Percentiles rank a stretch among this genome's conserved stretches.
Evolutionary conservation across 2,113 vertebrate species (phyloP).

Genomic region (Butastur rufipennis): DNA sequence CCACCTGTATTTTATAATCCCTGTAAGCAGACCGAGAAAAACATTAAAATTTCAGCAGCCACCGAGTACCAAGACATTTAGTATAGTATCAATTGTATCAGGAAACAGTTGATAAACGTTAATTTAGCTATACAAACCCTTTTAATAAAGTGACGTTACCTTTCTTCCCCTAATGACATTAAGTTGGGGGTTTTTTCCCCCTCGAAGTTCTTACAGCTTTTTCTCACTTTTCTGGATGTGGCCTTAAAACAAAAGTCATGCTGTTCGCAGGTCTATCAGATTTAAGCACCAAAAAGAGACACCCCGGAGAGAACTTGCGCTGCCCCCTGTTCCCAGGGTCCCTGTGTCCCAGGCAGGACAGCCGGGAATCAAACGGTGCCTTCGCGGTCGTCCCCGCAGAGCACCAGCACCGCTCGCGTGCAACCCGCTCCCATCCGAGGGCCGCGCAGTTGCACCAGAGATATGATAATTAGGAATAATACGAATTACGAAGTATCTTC

Average conservation of each 20-base stretch:
- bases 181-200: fast-evolving
- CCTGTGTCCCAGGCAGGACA: not conserved
- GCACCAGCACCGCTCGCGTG: fast-evolving
- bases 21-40: not conserved
- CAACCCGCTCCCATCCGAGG: not conserved
- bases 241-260: not conserved
- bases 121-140: not conserved
- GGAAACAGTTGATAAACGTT: not conserved
- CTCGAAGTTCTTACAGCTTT: not conserved
- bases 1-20: not conserved
- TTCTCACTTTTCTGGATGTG: not conserved
- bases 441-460: not conserved
- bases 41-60: not conserved
- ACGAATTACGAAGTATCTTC: not conserved
- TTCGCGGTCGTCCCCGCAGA: fast-evolving
- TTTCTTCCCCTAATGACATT: not conserved
- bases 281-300: not conserved
- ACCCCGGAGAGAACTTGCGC: fast-evolving
- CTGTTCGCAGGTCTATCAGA: not conserved
- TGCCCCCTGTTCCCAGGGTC: not conserved
- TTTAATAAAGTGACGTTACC: not conserved
- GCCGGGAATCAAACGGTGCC: fast-evolving
- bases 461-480: not conserved
- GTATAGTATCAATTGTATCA: not conserved
- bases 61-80: not conserved